phyloP scores from a whole-genome alignment of 2,113 vertebrate genomes.

The Scatophagus argus region DNA sequence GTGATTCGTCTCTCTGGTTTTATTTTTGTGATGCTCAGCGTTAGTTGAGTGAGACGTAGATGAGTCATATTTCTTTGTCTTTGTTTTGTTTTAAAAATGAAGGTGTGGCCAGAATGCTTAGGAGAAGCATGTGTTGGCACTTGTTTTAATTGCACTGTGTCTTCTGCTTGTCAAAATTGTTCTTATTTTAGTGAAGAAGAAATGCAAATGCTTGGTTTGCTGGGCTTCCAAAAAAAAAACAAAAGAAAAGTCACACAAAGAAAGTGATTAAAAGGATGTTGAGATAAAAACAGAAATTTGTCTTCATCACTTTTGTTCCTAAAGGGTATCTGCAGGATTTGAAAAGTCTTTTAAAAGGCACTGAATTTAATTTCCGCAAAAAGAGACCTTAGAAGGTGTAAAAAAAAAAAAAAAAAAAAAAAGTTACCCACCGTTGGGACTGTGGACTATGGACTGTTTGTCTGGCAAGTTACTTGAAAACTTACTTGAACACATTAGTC shows the following conservation, averaged over 20 bases:
- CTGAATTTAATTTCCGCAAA: not conserved
- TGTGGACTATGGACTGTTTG: not conserved
- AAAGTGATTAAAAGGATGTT: slow-evolving; percentile 48
- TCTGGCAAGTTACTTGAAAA: not conserved
- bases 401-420: no score
- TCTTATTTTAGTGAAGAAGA: not conserved
- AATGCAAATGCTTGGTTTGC: not conserved
- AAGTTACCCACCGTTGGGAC: not conserved
- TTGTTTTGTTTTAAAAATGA: not conserved
- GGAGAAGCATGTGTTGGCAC: not conserved
- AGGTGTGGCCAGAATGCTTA: not conserved
- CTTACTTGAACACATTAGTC: not conserved
- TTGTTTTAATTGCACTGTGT: not conserved
- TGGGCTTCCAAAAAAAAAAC: slow-evolving; percentile 16
- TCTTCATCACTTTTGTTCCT: slow-evolving; percentile 6
- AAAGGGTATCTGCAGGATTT: not conserved
- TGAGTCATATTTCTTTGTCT: slow-evolving; percentile 14
- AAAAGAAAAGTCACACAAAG: slow-evolving; percentile 20
- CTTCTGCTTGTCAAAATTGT: not conserved
- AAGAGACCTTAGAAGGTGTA: not conserved
- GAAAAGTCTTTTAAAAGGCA: not conserved
- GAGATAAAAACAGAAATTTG: not conserved
- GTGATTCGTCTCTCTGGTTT: not conserved
- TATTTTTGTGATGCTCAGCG: slow-evolving; percentile 1
- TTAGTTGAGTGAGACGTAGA: not conserved